Evolutionary conservation across 2,113 vertebrate species (phyloP), one percentile per base, ranked within the genome.

Genomic region (Takifugu bimaculatus): DNA sequence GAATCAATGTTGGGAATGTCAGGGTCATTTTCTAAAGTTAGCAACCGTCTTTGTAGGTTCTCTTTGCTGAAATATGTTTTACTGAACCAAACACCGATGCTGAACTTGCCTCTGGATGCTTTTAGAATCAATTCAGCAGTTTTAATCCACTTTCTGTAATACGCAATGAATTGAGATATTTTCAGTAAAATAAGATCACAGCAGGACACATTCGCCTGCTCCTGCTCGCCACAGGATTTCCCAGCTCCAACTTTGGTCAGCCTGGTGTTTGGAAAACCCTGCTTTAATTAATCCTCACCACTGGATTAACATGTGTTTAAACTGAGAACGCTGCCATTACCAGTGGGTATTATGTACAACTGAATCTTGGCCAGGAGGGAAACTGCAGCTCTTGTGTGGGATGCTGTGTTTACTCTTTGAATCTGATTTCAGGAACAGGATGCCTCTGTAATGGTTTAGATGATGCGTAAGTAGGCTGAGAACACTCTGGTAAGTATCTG

Each of bases 391-490:
- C 20, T 48, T 54, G 39, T 27, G 44, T 64, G 47, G 60, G 60
- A 54, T 45, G 55, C 26, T 20, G 47, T 76, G 57, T 76, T 75
- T 69, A 65, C 60, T 50, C 9, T 82, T 72, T 69, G 66, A 72
- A 70, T 56, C 62, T 64, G 67, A 72, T 74, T 69, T 76, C 72
- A 64, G 57, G 75, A 74, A 70, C 54, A 70, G 79, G 77, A 75
- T 67, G 72, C 70, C 79, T 86, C 72, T 82, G 77, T 79, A 66
- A 81, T 69, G 64, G 67, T 73, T 88, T 79, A 74, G 75, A 86
- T 83, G 78, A 79, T 75, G 80, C 85, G 79, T 88, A 83, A 87
- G 75, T 86, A 83, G 83, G 66, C 73, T 75, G 81, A 71, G 75
- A 82, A 72, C 68, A 75, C 69, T 71, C 72, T 77, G 80, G 32